A percentile compares a stretch with the other conserved stretches of the same genome.
Evolutionary conservation across 2,888 invertebrate species (phyloP).

Genomic region (Cheilosia vulpina): DNA sequence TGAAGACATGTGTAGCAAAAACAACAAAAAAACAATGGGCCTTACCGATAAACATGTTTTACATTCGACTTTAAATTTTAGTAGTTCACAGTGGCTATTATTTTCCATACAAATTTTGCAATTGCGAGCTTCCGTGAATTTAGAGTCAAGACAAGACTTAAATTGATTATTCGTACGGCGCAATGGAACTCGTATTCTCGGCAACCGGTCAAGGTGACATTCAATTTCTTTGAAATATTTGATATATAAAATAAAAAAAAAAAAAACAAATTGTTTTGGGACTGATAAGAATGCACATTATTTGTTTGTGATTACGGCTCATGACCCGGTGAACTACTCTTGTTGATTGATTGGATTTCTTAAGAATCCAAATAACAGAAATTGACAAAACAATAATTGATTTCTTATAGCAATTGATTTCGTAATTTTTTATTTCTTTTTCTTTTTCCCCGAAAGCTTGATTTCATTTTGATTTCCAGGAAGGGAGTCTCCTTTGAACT

Average conservation of each 20-base stretch:
- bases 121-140: no score
- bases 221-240: background rate
- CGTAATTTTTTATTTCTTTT: background rate
- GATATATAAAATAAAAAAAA: background rate
- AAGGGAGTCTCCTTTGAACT: background rate
- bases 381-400: background rate
- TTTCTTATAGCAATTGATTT: background rate
- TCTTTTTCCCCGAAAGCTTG: background rate
- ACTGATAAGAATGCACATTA: background rate
- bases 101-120: no score
- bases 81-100: no score
- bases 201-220: conserved; percentile 19
- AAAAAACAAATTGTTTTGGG: no score
- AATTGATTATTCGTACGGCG: no score
- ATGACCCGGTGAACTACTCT: conserved; percentile 18
- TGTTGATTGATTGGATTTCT: conserved; percentile 11
- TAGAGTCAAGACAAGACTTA: no score
- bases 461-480: background rate
- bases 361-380: background rate
- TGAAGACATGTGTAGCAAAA: background rate
- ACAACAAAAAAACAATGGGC: background rate
- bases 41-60: no score
- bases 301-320: conserved; percentile 1
- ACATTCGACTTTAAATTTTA: no score
- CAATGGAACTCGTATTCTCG: background rate